Evolutionary conservation across 1,140 invertebrate species (phyloP), one percentile per base, ranked within the genome.

Genomic region (Onthophagus taurus): DNA sequence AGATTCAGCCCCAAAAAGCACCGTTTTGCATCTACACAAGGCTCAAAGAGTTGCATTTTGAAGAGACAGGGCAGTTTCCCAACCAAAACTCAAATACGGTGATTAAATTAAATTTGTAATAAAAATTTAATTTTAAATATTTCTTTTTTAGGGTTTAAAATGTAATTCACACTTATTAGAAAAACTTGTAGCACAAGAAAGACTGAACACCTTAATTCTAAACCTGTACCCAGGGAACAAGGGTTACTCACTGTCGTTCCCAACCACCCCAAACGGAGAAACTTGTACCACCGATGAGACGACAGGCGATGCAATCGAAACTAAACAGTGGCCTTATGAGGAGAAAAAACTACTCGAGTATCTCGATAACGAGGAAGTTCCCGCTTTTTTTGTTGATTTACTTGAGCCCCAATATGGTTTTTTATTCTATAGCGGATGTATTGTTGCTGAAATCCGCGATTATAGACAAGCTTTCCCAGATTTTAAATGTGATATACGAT

Each of bases 181-280:
- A 56, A 83, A 87, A 63, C 69, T 94, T 54, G 80, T 93, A 53
- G 76, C 80, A 60, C 75, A 78, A 59, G 89, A 93, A 61, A 79
- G 80, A 61, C 72, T 93, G 37, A 89, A 91, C 63, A 90, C 85
- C 51, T 71, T 95, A 57, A 83, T 93, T 53, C 73, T 94, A 47
- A 94, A 90, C 71, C 71, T 95, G 51, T 91, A 92, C 72, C 81
- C 87, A 45, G 85, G 81, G 29, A 89, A 90, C 68, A 89, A 91
- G 69, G 89, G 89, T 55, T 93, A 91, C 69, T 88, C 87, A 51
- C 69, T 94, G 61, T 83, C 82, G 62, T 57, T 61, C 46, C 42
- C 50, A 21, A 46, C 50, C 14, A 42, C 37, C 31, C 36, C 53
- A 26, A 38, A 47, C 39, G 51, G 21, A 36, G 19, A 48, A 44